A percentile compares a stretch with the other conserved stretches of the same genome.
Conservation (phyloP, 2,797 vertebrate genomes). For the Sebastes alutus region DNA sequence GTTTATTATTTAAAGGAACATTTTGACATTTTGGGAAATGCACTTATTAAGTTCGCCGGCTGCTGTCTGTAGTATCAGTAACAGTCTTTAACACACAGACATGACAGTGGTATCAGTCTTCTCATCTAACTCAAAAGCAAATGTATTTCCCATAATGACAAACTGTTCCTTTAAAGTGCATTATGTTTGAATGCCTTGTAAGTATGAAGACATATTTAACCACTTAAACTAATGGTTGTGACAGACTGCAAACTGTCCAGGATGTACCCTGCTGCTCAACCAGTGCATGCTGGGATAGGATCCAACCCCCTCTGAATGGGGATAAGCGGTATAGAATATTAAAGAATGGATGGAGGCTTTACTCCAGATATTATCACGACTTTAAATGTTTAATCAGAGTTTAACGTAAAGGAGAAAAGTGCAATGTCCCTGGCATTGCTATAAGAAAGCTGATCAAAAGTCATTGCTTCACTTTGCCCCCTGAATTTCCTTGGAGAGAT, state of each 20-base stretch:
- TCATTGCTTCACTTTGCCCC: constrained; percentile 38
- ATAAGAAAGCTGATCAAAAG: neutral
- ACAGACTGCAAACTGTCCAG: neutral
- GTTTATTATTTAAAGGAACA: neutral
- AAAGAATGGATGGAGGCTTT: neutral
- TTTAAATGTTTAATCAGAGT: neutral
- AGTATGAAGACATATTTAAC: neutral
- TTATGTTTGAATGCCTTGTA: neutral
- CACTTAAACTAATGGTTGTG: neutral
- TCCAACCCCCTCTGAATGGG: neutral
- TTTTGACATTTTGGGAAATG: neutral
- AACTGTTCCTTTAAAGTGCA: neutral
- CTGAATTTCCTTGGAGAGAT: constrained; percentile 41
- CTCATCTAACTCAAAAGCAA: neutral
- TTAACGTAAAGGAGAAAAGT: neutral
- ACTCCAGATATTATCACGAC: neutral
- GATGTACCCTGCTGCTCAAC: neutral
- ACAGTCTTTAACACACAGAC: neutral
- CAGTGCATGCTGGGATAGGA: neutral
- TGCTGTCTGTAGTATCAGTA: neutral
- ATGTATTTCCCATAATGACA: too few relatives aligned
- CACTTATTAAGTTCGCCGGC: neutral
- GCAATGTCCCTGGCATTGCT: neutral
- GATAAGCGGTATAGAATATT: neutral
- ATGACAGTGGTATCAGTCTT: neutral